Evolutionary conservation across 2,113 vertebrate species (phyloP).

Genomic region (Pangasianodon gigas): DNA sequence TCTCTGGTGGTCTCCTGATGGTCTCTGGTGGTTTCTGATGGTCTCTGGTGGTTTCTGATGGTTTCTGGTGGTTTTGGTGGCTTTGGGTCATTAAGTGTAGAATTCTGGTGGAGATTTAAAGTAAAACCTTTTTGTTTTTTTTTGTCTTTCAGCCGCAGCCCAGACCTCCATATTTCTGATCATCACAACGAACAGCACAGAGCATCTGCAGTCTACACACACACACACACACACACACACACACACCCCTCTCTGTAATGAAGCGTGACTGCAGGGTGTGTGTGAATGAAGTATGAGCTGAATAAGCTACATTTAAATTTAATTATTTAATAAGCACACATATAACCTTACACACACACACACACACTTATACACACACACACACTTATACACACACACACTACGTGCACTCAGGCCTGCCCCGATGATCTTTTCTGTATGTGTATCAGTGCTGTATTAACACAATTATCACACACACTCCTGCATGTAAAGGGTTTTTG

Average conservation of each 20-base stretch:
- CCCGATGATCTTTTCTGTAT: background rate
- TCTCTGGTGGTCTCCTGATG: background rate
- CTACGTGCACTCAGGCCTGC: background rate
- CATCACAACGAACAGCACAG: conserved; percentile 67
- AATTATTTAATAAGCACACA: conserved; percentile 7
- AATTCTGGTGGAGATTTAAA: conserved; percentile 2
- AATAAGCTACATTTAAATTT: background rate
- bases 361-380: background rate
- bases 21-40: too few species aligned
- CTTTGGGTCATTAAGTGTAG: conserved; percentile 3
- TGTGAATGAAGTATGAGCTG: background rate
- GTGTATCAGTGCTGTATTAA: background rate
- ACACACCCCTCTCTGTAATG: background rate
- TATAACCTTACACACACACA: background rate
- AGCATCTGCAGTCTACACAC: conserved; percentile 60
- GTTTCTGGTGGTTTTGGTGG: background rate
- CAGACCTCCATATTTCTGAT: conserved; percentile 75
- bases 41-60: background rate
- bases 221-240: conserved; percentile 11
- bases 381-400: background rate
- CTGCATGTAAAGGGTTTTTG: background rate
- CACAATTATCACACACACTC: background rate
- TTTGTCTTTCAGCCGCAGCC: conserved; percentile 78
- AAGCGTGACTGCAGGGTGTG: background rate
- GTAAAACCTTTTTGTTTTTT: conserved; percentile 62